phyloP scores from a whole-genome alignment of 2,797 vertebrate genomes.

The Gallinago nigripennis region DNA sequence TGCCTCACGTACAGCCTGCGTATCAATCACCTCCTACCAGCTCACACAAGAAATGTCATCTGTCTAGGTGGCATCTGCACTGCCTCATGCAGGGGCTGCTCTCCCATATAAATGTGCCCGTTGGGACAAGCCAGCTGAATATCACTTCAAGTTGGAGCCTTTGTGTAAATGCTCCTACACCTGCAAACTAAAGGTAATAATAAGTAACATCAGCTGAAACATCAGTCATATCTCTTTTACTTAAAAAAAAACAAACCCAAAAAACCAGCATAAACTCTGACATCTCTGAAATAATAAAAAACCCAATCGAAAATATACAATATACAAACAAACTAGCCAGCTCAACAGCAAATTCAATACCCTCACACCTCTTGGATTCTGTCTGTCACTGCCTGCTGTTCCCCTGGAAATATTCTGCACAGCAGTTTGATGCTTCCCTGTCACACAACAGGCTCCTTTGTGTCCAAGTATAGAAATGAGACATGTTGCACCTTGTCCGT shows the following conservation, averaged over 20 bases:
- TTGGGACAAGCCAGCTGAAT: not conserved
- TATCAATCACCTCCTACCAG: not conserved
- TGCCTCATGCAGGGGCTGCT: not conserved
- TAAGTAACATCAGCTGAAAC: not conserved
- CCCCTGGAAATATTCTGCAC: not conserved
- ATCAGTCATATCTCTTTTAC: not conserved
- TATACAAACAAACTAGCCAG: not conserved
- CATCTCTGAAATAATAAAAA: not conserved
- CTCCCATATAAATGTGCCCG: not conserved
- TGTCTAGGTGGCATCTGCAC: not conserved
- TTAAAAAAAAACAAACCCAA: not conserved
- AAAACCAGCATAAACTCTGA: not conserved
- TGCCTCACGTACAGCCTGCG: not conserved
- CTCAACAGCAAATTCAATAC: not conserved
- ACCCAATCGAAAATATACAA: too few relatives aligned
- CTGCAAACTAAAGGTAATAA: not conserved
- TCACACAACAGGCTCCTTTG: not conserved
- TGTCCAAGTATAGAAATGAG: not conserved
- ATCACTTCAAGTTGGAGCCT: not conserved
- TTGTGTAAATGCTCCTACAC: not conserved
- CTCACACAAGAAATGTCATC: fast-evolving
- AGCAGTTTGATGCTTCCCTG: not conserved
- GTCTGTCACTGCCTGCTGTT: not conserved
- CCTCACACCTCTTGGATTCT: not conserved
- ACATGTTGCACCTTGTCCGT: not conserved